Conservation (phyloP, 2,888 invertebrate genomes). For the Allacma fusca region DNA sequence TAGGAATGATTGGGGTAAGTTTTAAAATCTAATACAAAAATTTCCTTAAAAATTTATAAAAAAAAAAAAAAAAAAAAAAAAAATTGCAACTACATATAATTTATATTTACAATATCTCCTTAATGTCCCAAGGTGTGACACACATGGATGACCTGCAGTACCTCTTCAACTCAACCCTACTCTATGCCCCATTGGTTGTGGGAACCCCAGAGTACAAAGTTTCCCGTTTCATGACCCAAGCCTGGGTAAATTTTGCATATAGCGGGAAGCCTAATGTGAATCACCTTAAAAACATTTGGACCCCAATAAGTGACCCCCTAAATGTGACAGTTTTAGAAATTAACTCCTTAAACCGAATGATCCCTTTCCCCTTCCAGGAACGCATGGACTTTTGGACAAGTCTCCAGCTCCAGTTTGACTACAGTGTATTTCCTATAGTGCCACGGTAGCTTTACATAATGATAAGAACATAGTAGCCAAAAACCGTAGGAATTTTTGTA, state of each 20-base stretch:
- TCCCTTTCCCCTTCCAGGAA: conserved; percentile 52
- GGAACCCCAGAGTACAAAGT: conserved; percentile 47
- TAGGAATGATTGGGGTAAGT: conserved; percentile 51
- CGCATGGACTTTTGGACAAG: conserved; percentile 54
- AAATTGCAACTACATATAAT: too few species aligned
- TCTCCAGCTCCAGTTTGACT: conserved; percentile 44
- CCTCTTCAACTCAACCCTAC: conserved; percentile 49
- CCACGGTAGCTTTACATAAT: neutral
- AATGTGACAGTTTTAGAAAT: conserved; percentile 53
- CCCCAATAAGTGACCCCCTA: conserved; percentile 50
- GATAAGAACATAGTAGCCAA: too few species aligned
- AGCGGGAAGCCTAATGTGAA: conserved; percentile 44
- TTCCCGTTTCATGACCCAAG: conserved; percentile 51
- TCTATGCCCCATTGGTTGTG: conserved; percentile 41
- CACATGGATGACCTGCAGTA: conserved; percentile 52
- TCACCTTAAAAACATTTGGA: conserved; percentile 46
- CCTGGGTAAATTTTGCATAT: conserved; percentile 51
- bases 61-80: too few species aligned
- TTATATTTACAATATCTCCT: too few species aligned
- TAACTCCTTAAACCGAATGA: conserved; percentile 41
- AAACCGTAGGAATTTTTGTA: too few species aligned
- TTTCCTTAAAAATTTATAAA: neutral
- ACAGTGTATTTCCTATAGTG: conserved; percentile 30
- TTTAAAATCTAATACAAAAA: neutral
- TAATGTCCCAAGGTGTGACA: conserved; percentile 29